A percentile compares a stretch with the other conserved stretches of the same genome.
Conservation (phyloP, 2,888 invertebrate genomes). For the Netelia inedita region DNA sequence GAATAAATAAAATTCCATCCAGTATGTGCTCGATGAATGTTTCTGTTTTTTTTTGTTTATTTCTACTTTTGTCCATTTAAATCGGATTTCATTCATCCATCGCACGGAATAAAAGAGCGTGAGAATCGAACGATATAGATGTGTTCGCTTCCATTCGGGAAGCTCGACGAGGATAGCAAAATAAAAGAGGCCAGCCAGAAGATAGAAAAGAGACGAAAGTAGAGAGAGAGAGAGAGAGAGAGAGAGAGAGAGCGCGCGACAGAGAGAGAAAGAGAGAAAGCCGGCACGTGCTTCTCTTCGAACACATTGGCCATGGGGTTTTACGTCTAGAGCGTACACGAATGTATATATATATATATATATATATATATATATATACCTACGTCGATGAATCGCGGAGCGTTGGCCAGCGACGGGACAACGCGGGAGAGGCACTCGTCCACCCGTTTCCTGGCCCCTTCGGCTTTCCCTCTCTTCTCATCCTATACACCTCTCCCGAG, state of each 20-base stretch:
- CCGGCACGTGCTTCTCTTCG: constrained; percentile 54
- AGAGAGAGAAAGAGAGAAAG: constrained; percentile 53
- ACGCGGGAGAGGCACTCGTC: constrained; percentile 57
- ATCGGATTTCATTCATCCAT: neutral
- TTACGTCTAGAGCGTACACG: constrained; percentile 44
- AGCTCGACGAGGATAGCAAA: constrained; percentile 4
- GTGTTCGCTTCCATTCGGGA: neutral
- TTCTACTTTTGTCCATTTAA: too few species aligned
- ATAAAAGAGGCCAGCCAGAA: constrained; percentile 14
- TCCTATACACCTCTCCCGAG: constrained; percentile 66
- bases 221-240: constrained; percentile 33
- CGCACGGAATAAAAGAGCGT: constrained; percentile 3
- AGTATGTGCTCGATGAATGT: neutral
- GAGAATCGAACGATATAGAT: constrained; percentile 8
- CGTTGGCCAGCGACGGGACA: constrained; percentile 10
- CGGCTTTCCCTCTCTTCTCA: constrained; percentile 70
- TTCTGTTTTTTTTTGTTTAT: neutral
- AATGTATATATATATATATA: constrained; percentile 30
- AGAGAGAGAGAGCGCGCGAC: constrained; percentile 31
- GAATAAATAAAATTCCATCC: neutral
- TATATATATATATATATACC: neutral
- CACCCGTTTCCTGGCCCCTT: constrained; percentile 58
- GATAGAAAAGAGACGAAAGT: neutral
- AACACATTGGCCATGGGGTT: constrained; percentile 63
- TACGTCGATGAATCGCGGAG: constrained; percentile 10